These are phyloP conservation scores for Sceloporus undulatus DNA, from an alignment of 2,113 vertebrate genomes.

Conservation along the genomic window DNA sequence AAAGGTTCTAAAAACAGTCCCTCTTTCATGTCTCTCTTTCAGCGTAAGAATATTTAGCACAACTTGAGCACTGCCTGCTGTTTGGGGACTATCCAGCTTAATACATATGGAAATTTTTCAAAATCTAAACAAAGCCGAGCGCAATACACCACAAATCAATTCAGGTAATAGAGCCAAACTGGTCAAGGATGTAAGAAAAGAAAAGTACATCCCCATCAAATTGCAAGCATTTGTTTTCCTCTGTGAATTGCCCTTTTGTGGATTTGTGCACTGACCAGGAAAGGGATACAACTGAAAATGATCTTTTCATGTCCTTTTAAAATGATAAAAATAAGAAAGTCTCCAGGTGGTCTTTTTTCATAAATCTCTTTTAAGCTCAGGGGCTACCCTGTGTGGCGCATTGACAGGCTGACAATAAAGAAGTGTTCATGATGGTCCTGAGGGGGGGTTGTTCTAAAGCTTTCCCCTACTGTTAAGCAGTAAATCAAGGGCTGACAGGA, in stretches of 20 bases:
- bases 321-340: constrained; percentile 71
- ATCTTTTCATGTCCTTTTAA: constrained; percentile 70
- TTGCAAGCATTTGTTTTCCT: constrained; percentile 54
- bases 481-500: constrained; percentile 76
- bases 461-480: constrained; percentile 63
- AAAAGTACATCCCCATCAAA: constrained; percentile 59
- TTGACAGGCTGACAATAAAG: constrained; percentile 75
- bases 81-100: constrained; percentile 65
- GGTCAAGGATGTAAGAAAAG: constrained; percentile 55
- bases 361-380: constrained; percentile 76
- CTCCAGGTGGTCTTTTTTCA: constrained; percentile 69
- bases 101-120: constrained; percentile 57
- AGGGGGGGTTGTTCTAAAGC: constrained; percentile 64
- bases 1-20: constrained; percentile 66
- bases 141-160: constrained; percentile 56
- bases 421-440: constrained; percentile 63
- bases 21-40: constrained; percentile 62
- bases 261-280: constrained; percentile 66
- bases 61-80: constrained; percentile 66
- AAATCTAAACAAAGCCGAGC: constrained; percentile 47
- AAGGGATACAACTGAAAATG: constrained; percentile 65
- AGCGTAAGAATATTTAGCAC: constrained; percentile 70
- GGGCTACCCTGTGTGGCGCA: constrained; percentile 62
- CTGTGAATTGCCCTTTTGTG: constrained; percentile 69
- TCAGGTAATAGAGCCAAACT: constrained; percentile 63